These are phyloP conservation scores for Holacanthella duospinosa DNA, from an alignment of 2,888 invertebrate species.

Conservation along the genomic window DNA sequence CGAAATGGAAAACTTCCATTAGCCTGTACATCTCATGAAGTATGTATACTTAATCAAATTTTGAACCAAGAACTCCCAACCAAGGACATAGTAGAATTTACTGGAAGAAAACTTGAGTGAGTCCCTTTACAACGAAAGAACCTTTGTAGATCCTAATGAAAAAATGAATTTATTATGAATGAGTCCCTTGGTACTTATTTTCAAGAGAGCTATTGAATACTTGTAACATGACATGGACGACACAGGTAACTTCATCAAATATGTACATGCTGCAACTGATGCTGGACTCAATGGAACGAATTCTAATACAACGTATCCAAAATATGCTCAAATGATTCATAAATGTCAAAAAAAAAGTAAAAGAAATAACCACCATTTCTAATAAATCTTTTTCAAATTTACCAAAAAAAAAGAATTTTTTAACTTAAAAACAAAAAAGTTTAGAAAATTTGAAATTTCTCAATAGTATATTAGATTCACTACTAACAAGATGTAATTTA, in stretches of 20 bases:
- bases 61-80: constrained; percentile 3
- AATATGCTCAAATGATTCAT: no score
- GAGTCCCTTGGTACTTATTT: no score
- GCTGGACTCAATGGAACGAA: neutral
- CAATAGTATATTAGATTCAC: no score
- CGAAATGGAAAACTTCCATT: constrained; percentile 25
- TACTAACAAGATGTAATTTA: no score
- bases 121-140: neutral
- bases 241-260: neutral
- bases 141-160: no score
- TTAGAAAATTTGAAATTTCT: no score
- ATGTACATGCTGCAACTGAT: neutral
- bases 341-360: no score
- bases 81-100: neutral
- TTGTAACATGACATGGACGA: neutral
- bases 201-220: neutral
- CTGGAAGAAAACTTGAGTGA: neutral
- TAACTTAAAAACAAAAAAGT: no score
- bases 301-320: neutral
- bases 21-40: constrained; percentile 26
- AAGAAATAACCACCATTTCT: neutral
- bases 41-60: constrained; percentile 25
- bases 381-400: no score
- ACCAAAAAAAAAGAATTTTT: no score
- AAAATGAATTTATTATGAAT: neutral